Evolutionary conservation across 2,888 invertebrate species (phyloP), one percentile per base, ranked within the genome.

Genomic region (Cantharis flavilabris): DNA sequence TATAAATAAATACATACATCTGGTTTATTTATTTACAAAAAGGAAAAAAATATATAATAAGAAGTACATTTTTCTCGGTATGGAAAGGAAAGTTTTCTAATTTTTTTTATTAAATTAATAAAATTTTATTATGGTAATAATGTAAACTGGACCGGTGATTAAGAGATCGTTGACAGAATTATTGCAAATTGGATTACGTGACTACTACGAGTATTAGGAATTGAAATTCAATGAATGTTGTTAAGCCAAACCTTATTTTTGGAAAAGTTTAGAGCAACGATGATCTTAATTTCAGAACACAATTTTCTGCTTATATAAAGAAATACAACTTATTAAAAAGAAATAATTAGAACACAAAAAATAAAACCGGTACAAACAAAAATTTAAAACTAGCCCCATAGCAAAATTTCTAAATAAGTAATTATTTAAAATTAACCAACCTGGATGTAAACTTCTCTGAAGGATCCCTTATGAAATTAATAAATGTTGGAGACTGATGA

Each of bases 391-490:
- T n/a, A 2, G 0, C 13, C 49, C n/a, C 49, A 49, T n/a, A 18
- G 4, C 9, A 67, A 67, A 26, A 18, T 13, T 65, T 65, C 18
- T 11, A 65, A 18, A 65, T 13, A 5, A 18, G 10, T 26, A 26
- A 26, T 65, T 69, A 28, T 16, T 16, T n/a, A 4, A 30, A 69
- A 28, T 18, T 70, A 20, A 62, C 33, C 83, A 87, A 91, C 91
- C 90, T 90, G 20, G 90, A 89, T 62, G 90, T 84, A 63, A 89
- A 86, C 83, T 88, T 90, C 81, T 91, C 91, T 18, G 91, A 86
- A 0, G 93, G 93, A 83, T 93, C 90, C 81, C 92, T 88, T 63
- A 93, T 89, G 67, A 93, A 82, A 82, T 91, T 92, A 77, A 93
- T 88, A 84, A 90, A 92, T 14, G 90, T 90, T 3, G 92, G 92